Evolutionary conservation across 2,888 invertebrate genomes (phyloP), one percentile per base, ranked within the genome.

Genomic region (Eudasyphora cyanicolor): DNA sequence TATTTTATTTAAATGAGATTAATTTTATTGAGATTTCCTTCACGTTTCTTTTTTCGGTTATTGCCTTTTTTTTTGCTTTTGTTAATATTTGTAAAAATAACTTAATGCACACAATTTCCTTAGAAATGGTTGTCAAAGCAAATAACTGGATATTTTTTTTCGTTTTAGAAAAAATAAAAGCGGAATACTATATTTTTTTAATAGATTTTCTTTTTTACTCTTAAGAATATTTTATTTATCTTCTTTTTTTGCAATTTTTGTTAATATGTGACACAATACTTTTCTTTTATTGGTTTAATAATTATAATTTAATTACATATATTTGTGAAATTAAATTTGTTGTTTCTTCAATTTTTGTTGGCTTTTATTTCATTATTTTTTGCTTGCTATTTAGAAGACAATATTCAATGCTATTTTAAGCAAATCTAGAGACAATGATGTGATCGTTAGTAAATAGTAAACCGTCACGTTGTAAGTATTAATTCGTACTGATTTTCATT

Each of bases 401-500:
- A 73, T 71, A 75, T 38, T 35, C 6, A 64, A 82, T 78, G 78
- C 29, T 57, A 38, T 83, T 80, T 51, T 67, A 57, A 54, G 60
- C 38, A 45, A n/a, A n/a, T 76, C 17, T 32, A 73, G 51, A 49
- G 73, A 73, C 73, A 60, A 17, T 73, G 38, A 64, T 67, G 67
- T 38, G 38, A 38, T 67, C 67, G 67, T 67, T 67, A 67, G 67
- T 67, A 67, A 67, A 67, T 67, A 42, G 67, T 67, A 81, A 84
- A 84, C 84, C 84, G 84, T 81, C 78, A 84, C 84, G 84, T 84
- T 84, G 73, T 78, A 84, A 84, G 84, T 84, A 84, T 84, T 84
- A 60, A 84, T 81, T 84, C 84, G 84, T 81, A 84, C 84, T 84
- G 78, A 84, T 79, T 73, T 81, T 71, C 84, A 84, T 78, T 84